Conservation (phyloP, 2,113 vertebrate genomes). For the Nematolebias whitei region DNA sequence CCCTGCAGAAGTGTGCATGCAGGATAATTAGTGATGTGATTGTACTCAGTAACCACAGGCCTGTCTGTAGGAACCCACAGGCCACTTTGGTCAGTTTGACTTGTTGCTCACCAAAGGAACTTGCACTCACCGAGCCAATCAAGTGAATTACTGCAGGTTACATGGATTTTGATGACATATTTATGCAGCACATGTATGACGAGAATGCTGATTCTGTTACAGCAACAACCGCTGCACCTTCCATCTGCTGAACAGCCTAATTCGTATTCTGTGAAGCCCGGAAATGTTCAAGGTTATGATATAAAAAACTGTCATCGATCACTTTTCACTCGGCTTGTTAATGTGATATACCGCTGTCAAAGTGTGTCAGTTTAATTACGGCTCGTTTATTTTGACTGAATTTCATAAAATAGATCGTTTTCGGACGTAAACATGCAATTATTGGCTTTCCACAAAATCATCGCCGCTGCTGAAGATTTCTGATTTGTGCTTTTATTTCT, state of each 20-base stretch:
- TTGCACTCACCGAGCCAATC: constrained; percentile 64
- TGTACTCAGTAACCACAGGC: constrained; percentile 68
- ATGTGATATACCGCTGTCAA: constrained; percentile 38
- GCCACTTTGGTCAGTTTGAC: constrained; percentile 72
- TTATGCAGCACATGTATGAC: constrained; percentile 70
- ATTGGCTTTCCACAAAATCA: constrained; percentile 21
- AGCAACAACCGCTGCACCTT: constrained; percentile 51
- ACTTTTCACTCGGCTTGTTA: constrained; percentile 14
- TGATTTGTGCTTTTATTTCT: not conserved
- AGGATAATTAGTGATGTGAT: constrained; percentile 74
- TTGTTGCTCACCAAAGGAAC: constrained; percentile 61
- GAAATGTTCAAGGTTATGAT: constrained; percentile 38
- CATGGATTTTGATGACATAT: constrained; percentile 68
- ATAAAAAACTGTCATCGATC: constrained; percentile 43
- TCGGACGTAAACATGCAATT: constrained; percentile 14
- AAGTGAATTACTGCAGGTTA: constrained; percentile 73
- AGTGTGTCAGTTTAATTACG: constrained; percentile 30
- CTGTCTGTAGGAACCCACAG: constrained; percentile 61
- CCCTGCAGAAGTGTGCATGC: constrained; percentile 71
- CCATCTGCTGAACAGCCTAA: constrained; percentile 61
- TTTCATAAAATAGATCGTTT: constrained; percentile 28
- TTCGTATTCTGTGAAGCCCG: constrained; percentile 40
- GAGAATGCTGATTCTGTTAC: constrained; percentile 68
- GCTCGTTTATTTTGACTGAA: constrained; percentile 18
- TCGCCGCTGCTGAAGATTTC: not conserved